Evolutionary conservation across 2,113 vertebrate genomes (phyloP), one percentile per base, ranked within the genome.

Genomic region (Circaetus gallicus): DNA sequence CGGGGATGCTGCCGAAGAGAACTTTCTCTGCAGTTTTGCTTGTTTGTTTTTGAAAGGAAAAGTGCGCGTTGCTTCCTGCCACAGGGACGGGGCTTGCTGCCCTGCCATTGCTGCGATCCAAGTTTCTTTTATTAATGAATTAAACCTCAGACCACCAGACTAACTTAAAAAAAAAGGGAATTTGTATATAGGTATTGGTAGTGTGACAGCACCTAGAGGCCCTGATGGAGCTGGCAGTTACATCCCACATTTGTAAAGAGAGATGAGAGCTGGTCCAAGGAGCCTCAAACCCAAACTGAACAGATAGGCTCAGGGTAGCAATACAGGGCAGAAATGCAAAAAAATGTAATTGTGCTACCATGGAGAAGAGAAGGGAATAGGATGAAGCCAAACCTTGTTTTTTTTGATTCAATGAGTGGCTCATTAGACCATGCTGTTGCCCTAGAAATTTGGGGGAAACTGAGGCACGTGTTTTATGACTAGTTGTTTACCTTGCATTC

Each of bases 31-130:
- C 69, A 77, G 59, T 59, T 94, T 93, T 69, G 15, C 82, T 67
- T 96, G 82, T 95, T 98, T 97, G 90, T 95, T 97, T 97, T 97
- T 77, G 82, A 96, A 97, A 92, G 94, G 66, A 93, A 95, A 94
- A 87, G 79, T 24, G 50, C 17, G 6, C 15, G 4, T 81, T 94
- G 62, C 85, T 97, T 97, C 97, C 93, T 87, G 73, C 89, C 96
- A 28, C 80, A 82, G 52, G 45, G 71, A 50, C 0, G 1, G 81
- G 83, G 50, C 71, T 93, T 42, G 73, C 73, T 94, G 74, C 83
- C 91, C 76, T 97, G 52, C 55, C 85, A 79, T 85, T 80, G 70
- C 93, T 82, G 56, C 7, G 2, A 70, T 85, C 78, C 94, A 89
- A 65, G 52, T 55, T 93, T 81, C 59, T 95, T 94, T 96, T 95